Base-by-base conservation (phyloP, 2,113 vertebrate genomes). In the Chauna torquata region DNA sequence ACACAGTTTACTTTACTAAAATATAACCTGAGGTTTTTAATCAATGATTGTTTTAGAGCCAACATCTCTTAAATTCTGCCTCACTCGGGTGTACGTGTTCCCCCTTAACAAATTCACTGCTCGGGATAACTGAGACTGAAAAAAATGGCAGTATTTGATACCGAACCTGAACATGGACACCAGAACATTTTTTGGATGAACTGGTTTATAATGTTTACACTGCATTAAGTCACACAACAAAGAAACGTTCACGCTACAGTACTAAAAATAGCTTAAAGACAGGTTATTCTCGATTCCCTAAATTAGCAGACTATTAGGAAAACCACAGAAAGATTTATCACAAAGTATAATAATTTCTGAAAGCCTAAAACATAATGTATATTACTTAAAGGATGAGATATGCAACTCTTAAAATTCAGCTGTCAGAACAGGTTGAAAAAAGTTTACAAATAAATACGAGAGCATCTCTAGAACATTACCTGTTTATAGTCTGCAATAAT, bases 401-500 rank as follows among this genome's bases (percentile, higher is more conserved):
- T 84, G 61, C 68, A 92, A 47, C 2, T 16, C 49, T 68, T 58
- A 70, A 71, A 70, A 55, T 75, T 68, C 90, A 87, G 62, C 30
- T 68, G 57, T 58, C 1, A 0, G 50, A 68, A 65, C 17, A 45
- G 16, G 17, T 0, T 86, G 80, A 70, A 82, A 71, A 75, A 58
- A 49, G 28, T 25, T 28, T 52, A 52, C 54, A 42, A 65, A 78
- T 50, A 82, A 62, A 90, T 12, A 49, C 3, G 49, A 68, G 45
- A 57, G 65, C 0, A 1, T 82, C 58, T 70, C 55, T 61, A 52
- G 61, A 50, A 55, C 5, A 18, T 81, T 98, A 99, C 99, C 99
- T 99, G 99, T 96, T 99, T 99, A 93, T 99, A 99, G 87, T 99
- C 99, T 2, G 99, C 98, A 82, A 99, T 99, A 98, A 99, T 99